These are phyloP conservation scores for Neosalanx taihuensis DNA, from an alignment of 2,797 vertebrate genomes.

Conservation along the genomic window DNA sequence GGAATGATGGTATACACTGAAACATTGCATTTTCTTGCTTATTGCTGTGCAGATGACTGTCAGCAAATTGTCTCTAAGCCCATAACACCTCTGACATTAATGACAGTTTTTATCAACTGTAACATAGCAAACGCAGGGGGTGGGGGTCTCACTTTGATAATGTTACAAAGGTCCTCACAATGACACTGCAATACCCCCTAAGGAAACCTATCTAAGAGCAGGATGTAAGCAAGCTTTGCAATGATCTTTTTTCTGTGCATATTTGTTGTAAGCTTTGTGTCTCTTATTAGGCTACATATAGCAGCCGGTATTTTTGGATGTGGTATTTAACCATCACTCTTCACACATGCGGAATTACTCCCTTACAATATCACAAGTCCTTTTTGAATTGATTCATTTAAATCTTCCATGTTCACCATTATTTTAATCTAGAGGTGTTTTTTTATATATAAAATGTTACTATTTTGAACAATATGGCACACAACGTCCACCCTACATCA, in stretches of 20 bases:
- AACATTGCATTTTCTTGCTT: not conserved
- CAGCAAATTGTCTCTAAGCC: not conserved
- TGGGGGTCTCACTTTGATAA: not conserved
- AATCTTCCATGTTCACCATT: slow-evolving; percentile 41
- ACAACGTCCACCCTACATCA: slow-evolving; percentile 23
- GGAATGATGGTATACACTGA: not conserved
- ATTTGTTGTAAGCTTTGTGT: slow-evolving; percentile 54
- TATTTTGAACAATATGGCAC: slow-evolving; percentile 62
- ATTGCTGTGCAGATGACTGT: not conserved
- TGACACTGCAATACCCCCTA: not conserved
- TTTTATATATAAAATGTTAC: slow-evolving; percentile 41
- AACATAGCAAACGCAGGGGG: not conserved
- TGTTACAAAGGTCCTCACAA: not conserved
- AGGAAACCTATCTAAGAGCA: slow-evolving; percentile 35
- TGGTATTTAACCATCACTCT: not conserved
- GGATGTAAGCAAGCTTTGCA: slow-evolving; percentile 43
- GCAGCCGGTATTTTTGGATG: not conserved
- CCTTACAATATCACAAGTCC: not conserved
- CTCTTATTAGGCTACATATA: slow-evolving; percentile 25
- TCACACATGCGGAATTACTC: not conserved
- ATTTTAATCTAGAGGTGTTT: slow-evolving; percentile 32
- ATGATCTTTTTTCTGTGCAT: slow-evolving; percentile 55
- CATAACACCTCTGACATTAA: not conserved
- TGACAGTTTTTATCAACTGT: not conserved
- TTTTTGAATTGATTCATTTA: slow-evolving; percentile 10